Base-by-base conservation (phyloP, 2,888 invertebrate species). In the Ormyrus thymus region DNA sequence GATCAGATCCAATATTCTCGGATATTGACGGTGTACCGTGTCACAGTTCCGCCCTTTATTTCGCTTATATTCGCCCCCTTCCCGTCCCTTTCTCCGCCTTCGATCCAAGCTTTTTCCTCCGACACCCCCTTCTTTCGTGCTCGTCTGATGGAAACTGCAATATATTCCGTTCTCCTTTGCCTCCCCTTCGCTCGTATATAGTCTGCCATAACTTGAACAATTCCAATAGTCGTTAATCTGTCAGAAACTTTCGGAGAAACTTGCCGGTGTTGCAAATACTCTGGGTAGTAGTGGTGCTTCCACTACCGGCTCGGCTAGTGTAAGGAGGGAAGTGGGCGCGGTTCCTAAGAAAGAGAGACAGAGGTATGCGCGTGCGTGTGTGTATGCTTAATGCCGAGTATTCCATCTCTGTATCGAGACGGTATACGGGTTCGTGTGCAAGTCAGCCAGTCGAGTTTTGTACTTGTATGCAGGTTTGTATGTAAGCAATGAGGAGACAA, bases 161-260 rank as follows among this genome's bases (percentile, higher is more conserved):
- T 62, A 70, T 65, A 64, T 73, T 74, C 70, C 62, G 59, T 68
- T 56, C 72, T 73, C 69, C 72, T 68, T 29, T 29, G 64, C 65
- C 76, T 71, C 66, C 76, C 78, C 69, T 66, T 46, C 76, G n/a
- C n/a, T 29, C 10, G 7, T 45, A n/a, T 62, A 13, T 51, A 73
- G 59, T 72, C 10, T 15, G 7, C 65, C 85, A 86, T 87, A 87
- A 86, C 85, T 86, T 84, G 82, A 86, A 87, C 86, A 86, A 87
- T 88, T 88, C 86, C 87, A 86, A 86, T 87, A 88, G 86, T 88
- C 87, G 86, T 88, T 87, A 87, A 88, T 88, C 87, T 86, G 85
- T 86, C 87, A 84, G 82, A 84, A 87, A 88, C 79, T 87, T 87
- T 85, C 64, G 82, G 84, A n/a, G 84, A 86, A 87, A 87, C 86